Evolutionary conservation across 2,888 invertebrate genomes (phyloP), one percentile per base, ranked within the genome.

Genomic region (Cistogaster globosa): DNA sequence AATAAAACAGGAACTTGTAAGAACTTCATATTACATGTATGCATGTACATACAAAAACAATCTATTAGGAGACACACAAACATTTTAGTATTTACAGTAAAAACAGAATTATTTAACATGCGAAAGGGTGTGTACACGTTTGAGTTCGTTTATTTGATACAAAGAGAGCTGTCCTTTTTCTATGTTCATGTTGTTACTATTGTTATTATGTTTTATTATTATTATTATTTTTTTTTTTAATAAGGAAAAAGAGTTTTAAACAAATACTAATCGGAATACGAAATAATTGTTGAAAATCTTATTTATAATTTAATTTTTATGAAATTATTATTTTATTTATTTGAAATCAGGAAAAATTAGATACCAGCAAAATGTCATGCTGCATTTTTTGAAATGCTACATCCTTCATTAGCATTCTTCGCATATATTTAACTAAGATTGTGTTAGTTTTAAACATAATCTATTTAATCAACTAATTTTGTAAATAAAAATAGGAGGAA

Each of bases 251-350:
- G 45, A 48, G 38, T 69, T 78, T 83, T 74, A 80, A 75, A 58
- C 76, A 76, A 80, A 84, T 80, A 80, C 84, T 60, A 76, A 72
- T 75, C 71, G 80, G 84, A 84, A 84, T 84, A 67, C 60, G 58
- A 67, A 53, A 45, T 45, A 75, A 84, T 55, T 62, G 45, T 72
- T 62, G 71, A 72, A 67, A 67, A 67, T 72, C 67, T 75, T 45
- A n/a, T n/a, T n/a, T n/a, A n/a, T n/a, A n/a, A n/a, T n/a, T n/a
- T n/a, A n/a, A n/a, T n/a, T n/a, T n/a, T n/a, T n/a, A n/a, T n/a
- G n/a, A n/a, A n/a, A n/a, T n/a, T n/a, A n/a, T n/a, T n/a, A n/a
- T n/a, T n/a, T n/a, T n/a, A n/a, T n/a, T n/a, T n/a, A n/a, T n/a
- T n/a, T n/a, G n/a, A n/a, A n/a, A n/a, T n/a, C n/a, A n/a, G n/a